Percentiles rank a stretch among this genome's conserved stretches.
These are phyloP conservation scores for Polyommatus icarus DNA, from an alignment of 2,888 invertebrate genomes.

Conservation along the genomic window DNA sequence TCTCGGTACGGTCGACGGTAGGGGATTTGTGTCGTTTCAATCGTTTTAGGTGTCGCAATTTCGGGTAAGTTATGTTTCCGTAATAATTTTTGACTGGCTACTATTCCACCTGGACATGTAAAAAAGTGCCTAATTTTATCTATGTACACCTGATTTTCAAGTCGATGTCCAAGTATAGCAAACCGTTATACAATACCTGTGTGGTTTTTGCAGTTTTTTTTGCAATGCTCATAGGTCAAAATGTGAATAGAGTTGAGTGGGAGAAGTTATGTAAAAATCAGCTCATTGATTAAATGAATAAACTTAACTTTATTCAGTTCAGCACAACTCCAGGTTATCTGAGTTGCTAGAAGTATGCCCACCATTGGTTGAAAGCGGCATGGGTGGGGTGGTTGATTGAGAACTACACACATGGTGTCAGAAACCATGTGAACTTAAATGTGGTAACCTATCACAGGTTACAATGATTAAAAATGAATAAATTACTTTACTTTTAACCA, in stretches of 20 bases:
- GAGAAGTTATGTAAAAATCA: background rate
- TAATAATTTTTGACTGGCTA: constrained; percentile 43
- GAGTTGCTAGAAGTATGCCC: background rate
- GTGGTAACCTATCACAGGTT: background rate
- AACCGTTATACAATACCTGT: constrained; percentile 1
- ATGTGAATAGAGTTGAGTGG: background rate
- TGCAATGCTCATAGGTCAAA: background rate
- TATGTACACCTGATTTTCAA: background rate
- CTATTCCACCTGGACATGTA: constrained; percentile 16
- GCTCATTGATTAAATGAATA: background rate
- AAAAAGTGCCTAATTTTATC: background rate
- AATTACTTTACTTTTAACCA: background rate
- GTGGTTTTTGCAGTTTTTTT: constrained; percentile 4
- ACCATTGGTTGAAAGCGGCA: background rate
- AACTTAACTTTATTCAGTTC: background rate
- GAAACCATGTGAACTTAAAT: background rate
- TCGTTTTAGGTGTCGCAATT: constrained; percentile 52
- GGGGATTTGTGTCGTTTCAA: constrained; percentile 44
- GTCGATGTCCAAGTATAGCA: background rate
- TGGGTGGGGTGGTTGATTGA: background rate
- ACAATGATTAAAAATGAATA: background rate
- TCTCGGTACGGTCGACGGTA: constrained; percentile 42
- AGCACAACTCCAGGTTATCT: background rate
- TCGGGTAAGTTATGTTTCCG: constrained; percentile 50
- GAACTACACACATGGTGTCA: background rate